Percentiles rank a stretch among this genome's conserved stretches.
These are phyloP conservation scores for Drosophila kohkoa DNA, from an alignment of 1,140 invertebrate species.

Conservation along the genomic window DNA sequence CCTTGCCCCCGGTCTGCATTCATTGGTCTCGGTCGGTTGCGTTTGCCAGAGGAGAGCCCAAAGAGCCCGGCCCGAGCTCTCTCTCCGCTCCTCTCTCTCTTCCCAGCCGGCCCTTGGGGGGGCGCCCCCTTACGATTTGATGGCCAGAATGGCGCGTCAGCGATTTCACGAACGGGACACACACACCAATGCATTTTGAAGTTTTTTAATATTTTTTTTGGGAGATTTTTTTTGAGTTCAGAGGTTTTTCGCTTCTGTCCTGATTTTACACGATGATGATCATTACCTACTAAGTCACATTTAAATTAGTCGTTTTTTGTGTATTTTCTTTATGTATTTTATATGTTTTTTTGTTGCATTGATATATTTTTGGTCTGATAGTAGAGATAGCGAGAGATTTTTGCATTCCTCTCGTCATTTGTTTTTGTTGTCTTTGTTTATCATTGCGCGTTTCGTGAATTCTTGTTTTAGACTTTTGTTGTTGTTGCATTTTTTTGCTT, in stretches of 20 bases:
- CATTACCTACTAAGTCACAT: conserved; percentile 77
- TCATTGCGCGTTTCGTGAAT: conserved; percentile 76
- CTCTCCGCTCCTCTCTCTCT: conserved; percentile 13
- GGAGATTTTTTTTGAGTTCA: conserved; percentile 56
- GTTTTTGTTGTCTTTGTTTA: conserved; percentile 32
- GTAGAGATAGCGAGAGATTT: conserved; percentile 32
- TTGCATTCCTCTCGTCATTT: conserved; percentile 48
- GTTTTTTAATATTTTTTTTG: conserved; percentile 67
- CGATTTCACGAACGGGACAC: conserved; percentile 82
- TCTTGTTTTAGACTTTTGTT: conserved; percentile 73
- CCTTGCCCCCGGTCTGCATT: background rate
- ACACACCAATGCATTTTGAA: conserved; percentile 82
- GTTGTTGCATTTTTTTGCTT: conserved; percentile 42
- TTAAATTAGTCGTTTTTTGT: conserved; percentile 77
- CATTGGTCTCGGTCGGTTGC: conserved; percentile 14
- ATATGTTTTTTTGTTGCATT: conserved; percentile 80
- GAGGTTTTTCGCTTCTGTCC: conserved; percentile 59
- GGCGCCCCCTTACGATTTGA: conserved; percentile 13
- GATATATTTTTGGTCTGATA: conserved; percentile 80
- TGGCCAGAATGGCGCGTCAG: conserved; percentile 51
- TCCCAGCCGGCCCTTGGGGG: conserved; percentile 26
- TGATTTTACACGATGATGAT: conserved; percentile 76
- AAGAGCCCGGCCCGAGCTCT: conserved; percentile 5
- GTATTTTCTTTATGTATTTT: conserved; percentile 73
- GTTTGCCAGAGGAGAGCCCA: conserved; percentile 12